A percentile compares a stretch with the other conserved stretches of the same genome.
These are phyloP conservation scores for Sebastes melanostomus DNA, from an alignment of 2,797 vertebrate genomes.

Conservation along the genomic window DNA sequence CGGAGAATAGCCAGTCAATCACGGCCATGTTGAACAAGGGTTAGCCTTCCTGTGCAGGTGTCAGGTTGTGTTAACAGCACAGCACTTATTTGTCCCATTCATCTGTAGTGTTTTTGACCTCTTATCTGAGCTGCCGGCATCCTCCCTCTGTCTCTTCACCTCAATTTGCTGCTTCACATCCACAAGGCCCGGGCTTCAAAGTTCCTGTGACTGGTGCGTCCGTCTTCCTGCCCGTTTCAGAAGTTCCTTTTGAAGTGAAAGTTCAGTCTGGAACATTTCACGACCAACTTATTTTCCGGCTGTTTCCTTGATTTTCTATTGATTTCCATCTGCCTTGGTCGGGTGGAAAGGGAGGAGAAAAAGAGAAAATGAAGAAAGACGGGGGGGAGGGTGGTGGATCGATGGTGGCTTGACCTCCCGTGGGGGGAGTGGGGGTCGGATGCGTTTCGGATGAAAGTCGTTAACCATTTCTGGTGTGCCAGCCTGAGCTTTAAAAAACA, in stretches of 20 bases:
- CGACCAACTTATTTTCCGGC: slow-evolving; percentile 78
- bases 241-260: slow-evolving; percentile 82
- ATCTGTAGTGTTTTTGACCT: slow-evolving; percentile 70
- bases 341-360: slow-evolving; percentile 49
- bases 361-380: slow-evolving; percentile 38
- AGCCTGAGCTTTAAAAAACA: slow-evolving; percentile 28
- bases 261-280: slow-evolving; percentile 79
- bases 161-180: slow-evolving; percentile 72
- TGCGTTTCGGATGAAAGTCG: slow-evolving; percentile 62
- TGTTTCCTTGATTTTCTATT: slow-evolving; percentile 81
- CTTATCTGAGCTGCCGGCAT: slow-evolving; percentile 52
- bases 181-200: slow-evolving; percentile 66
- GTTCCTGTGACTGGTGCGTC: slow-evolving; percentile 34
- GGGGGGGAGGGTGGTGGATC: slow-evolving; percentile 60
- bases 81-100: slow-evolving; percentile 68
- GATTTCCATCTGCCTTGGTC: slow-evolving; percentile 74
- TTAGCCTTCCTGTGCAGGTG: slow-evolving; percentile 55
- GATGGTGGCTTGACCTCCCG: slow-evolving; percentile 74
- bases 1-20: slow-evolving; percentile 42
- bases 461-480: slow-evolving; percentile 67
- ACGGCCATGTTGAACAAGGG: slow-evolving; percentile 37
- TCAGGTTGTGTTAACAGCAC: slow-evolving; percentile 66
- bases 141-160: slow-evolving; percentile 67
- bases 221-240: slow-evolving; percentile 46
- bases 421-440: slow-evolving; percentile 52